phyloP scores from a whole-genome alignment of 1,140 invertebrate genomes.

The Aethina tumida region DNA sequence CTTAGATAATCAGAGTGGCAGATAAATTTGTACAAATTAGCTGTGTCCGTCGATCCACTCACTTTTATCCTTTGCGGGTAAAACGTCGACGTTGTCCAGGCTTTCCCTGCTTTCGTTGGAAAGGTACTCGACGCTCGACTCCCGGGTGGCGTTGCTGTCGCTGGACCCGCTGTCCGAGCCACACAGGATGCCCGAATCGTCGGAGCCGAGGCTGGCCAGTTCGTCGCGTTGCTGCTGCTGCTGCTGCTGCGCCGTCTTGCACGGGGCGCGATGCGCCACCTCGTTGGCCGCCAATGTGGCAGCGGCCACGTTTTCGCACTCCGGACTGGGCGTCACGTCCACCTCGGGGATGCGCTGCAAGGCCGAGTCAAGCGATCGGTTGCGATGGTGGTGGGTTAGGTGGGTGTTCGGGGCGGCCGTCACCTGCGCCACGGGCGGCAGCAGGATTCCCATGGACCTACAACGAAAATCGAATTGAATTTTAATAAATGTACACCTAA shows the following conservation, averaged over 20 bases:
- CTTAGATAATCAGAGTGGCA: too few relatives aligned
- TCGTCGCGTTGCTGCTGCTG: slow-evolving; percentile 46
- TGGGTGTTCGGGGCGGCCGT: slow-evolving; percentile 39
- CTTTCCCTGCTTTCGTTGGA: slow-evolving; percentile 53
- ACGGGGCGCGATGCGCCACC: slow-evolving; percentile 1
- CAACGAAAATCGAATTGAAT: too few relatives aligned
- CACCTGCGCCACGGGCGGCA: slow-evolving; percentile 60
- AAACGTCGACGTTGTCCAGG: slow-evolving; percentile 32
- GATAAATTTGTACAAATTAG: too few relatives aligned
- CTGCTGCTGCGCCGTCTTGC: slow-evolving; percentile 16
- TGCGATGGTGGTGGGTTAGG: slow-evolving; percentile 68
- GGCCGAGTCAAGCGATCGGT: slow-evolving; percentile 79
- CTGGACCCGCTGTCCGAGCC: slow-evolving; percentile 51
- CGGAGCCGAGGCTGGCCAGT: slow-evolving; percentile 67
- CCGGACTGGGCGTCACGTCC: slow-evolving; percentile 67
- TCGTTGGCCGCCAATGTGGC: slow-evolving; percentile 3
- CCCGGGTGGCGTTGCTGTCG: slow-evolving; percentile 25
- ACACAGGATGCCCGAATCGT: slow-evolving; percentile 76
- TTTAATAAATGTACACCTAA: too few relatives aligned
- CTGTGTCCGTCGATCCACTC: too few relatives aligned
- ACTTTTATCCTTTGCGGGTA: not conserved
- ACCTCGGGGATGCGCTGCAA: slow-evolving; percentile 78
- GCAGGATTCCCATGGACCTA: slow-evolving; percentile 67
- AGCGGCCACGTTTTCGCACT: slow-evolving; percentile 49
- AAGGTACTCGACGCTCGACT: slow-evolving; percentile 37